Percentiles rank a stretch among this genome's conserved stretches.
These are phyloP conservation scores for Procavia capensis DNA, from an alignment of 2,113 vertebrate genomes.

Conservation along the genomic window DNA sequence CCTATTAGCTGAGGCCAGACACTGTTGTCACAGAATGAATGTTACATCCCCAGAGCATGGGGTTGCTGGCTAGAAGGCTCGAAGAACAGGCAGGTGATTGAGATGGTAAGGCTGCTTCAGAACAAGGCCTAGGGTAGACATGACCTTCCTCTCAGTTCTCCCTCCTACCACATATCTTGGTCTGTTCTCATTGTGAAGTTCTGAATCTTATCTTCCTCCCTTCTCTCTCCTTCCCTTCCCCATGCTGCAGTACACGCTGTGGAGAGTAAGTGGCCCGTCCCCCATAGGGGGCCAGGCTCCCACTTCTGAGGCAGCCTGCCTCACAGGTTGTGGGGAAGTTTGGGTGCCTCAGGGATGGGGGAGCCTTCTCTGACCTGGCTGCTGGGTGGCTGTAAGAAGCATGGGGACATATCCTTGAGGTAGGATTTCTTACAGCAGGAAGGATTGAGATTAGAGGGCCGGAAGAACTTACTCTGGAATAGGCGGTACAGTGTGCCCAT, in stretches of 20 bases:
- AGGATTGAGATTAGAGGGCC: neutral
- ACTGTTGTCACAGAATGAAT: neutral
- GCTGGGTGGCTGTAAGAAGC: neutral
- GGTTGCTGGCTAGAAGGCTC: neutral
- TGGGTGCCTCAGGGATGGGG: constrained; percentile 7
- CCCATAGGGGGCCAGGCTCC: constrained; percentile 12
- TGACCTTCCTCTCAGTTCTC: neutral
- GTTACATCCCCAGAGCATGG: neutral
- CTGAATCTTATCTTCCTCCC: constrained; percentile 84
- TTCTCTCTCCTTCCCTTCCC: constrained; percentile 87
- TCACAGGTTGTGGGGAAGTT: neutral
- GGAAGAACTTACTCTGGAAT: neutral
- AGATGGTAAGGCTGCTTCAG: neutral
- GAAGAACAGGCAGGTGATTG: neutral
- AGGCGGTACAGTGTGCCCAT: neutral
- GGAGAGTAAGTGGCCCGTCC: constrained; percentile 93
- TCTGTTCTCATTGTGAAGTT: constrained; percentile 69
- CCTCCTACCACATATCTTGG: neutral
- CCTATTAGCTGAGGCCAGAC: constrained; percentile 35
- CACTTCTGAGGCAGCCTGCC: neutral
- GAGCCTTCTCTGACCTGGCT: neutral
- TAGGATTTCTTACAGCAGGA: neutral
- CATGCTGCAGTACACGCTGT: constrained; percentile 96
- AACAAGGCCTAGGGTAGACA: neutral
- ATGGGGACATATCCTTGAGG: neutral